Evolutionary conservation across 2,113 vertebrate genomes (phyloP), one percentile per base, ranked within the genome.

Genomic region (Heterotis niloticus): DNA sequence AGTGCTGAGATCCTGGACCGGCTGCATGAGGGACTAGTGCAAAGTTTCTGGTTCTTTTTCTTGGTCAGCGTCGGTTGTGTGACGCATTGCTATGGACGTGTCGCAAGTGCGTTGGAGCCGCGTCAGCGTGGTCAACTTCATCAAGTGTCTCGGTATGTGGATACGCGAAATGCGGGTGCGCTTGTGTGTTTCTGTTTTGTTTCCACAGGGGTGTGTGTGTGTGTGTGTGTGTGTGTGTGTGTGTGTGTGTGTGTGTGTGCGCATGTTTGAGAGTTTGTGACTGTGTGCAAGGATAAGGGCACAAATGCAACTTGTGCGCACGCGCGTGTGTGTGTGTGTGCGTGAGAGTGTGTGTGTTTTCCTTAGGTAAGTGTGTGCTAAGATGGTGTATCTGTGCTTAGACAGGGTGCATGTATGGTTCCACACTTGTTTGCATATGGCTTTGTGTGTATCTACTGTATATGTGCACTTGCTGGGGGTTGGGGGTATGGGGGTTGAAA

Each of bases 71-170:
- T 1, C 29, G 5, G 28, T 0, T n/a, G 5, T 17, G 7, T 65
- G 20, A 11, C 20, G 20, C 64, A 10, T 20, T n/a, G 5, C 34
- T 51, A 77, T 77, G 98, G 98, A 99, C 92, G 90, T 97, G 87
- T 93, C 94, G 80, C 90, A 95, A 79, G 91, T 94, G 57, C 97
- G 94, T 85, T 98, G 96, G 96, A 96, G 95, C 90, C 94, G 94
- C 87, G 92, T 95, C 85, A 96, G 94, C 85, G 92, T 99, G 90
- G 93, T 97, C 92, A 90, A 92, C 93, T 95, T 99, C 90, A 97
- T 99, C 88, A 99, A 98, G 90, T 95, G 95, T 24, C 94, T 99
- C 0, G 97, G 98, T 99, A 97, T 92, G 96, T 94, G 18, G 52
- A 62, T 20, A 56, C 29, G 54, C 17, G 72, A 16, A 28, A 52